Conservation (phyloP, 2,113 vertebrate species). For the Anhinga rufa region DNA sequence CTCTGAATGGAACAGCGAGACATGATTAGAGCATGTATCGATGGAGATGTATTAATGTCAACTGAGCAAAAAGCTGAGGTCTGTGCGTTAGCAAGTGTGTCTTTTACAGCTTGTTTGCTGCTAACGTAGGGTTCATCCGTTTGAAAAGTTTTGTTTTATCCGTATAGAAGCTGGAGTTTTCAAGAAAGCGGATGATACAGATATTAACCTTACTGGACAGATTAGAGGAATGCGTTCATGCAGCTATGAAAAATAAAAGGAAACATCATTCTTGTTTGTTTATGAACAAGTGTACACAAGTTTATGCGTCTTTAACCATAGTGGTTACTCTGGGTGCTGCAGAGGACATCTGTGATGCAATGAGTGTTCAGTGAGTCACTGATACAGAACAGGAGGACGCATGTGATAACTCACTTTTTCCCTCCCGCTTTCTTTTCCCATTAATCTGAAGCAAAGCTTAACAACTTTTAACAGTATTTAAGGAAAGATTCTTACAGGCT, state of each 20-base stretch:
- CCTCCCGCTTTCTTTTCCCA: background rate
- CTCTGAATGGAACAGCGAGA: background rate
- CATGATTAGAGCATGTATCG: background rate
- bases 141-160: background rate
- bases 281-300: background rate
- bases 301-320: background rate
- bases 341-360: conserved; percentile 46
- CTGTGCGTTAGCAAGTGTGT: background rate
- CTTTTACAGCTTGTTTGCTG: background rate
- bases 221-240: background rate
- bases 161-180: background rate
- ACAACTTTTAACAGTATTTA: background rate
- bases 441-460: background rate
- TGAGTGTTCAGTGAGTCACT: conserved; percentile 26
- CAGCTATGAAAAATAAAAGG: background rate
- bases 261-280: background rate
- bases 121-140: background rate
- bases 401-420: conserved; percentile 31
- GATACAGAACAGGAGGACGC: background rate
- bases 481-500: background rate
- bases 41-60: background rate
- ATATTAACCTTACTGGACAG: background rate
- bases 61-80: background rate
- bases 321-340: background rate
- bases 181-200: background rate